These are phyloP conservation scores for Anodontia alba DNA, from an alignment of 2,888 invertebrate genomes.

Conservation along the genomic window DNA sequence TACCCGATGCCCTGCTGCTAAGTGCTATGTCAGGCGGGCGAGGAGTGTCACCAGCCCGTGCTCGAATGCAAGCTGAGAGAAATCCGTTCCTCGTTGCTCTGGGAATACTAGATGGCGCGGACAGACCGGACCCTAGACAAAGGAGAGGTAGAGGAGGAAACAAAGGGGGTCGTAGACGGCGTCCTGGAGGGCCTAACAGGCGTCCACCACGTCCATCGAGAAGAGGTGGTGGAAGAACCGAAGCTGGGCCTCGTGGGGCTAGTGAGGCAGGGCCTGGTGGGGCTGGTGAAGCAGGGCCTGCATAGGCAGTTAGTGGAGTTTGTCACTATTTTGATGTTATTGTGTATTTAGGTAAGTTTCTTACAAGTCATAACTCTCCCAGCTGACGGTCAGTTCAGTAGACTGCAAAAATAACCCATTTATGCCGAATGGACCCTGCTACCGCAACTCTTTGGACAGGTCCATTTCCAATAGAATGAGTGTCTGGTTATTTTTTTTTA, in stretches of 20 bases:
- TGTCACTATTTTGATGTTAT: no score
- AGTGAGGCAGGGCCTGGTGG: not conserved
- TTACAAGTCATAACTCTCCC: no score
- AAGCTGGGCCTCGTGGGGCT: not conserved
- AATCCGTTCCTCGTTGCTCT: not conserved
- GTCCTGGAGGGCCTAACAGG: not conserved
- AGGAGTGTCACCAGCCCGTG: not conserved
- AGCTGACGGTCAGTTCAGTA: no score
- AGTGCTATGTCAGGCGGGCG: not conserved
- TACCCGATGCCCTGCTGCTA: not conserved
- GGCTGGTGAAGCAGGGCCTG: no score
- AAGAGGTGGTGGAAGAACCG: not conserved
- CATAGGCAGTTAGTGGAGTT: not conserved
- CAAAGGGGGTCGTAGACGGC: not conserved
- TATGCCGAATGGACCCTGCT: no score
- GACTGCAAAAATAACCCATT: no score
- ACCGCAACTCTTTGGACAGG: no score
- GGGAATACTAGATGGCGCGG: not conserved
- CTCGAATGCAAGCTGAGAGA: not conserved
- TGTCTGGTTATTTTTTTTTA: no score
- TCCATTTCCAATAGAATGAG: no score
- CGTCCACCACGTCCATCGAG: not conserved
- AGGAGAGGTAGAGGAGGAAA: not conserved
- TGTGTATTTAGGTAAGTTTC: no score
- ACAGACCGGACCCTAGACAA: not conserved